Percentiles rank a stretch among this genome's conserved stretches.
These are phyloP conservation scores for Pseudomyrmex sp. DNA, from an alignment of 1,140 invertebrate species.

Conservation along the genomic window DNA sequence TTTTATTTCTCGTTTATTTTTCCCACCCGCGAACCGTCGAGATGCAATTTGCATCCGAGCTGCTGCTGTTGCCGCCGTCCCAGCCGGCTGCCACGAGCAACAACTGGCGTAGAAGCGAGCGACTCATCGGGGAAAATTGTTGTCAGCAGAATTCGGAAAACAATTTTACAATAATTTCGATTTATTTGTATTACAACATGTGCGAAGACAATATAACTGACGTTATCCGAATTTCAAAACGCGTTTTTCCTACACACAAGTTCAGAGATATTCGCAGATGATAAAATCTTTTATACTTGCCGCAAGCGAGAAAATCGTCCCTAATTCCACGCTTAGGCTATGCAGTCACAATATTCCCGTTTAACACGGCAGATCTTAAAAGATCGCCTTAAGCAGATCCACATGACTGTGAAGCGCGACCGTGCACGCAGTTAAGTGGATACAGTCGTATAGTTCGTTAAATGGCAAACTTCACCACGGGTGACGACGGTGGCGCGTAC, in stretches of 20 bases:
- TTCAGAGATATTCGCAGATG: background rate
- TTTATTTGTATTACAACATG: background rate
- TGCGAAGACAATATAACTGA: background rate
- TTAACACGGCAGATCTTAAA: slow-evolving; percentile 22
- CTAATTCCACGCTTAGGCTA: background rate
- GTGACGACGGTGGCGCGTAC: slow-evolving; percentile 71
- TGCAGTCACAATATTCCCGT: slow-evolving; percentile 24
- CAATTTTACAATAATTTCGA: slow-evolving; percentile 32
- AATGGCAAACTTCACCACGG: slow-evolving; percentile 67
- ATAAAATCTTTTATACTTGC: background rate
- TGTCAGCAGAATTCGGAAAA: slow-evolving; percentile 1
- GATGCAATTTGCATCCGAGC: slow-evolving; percentile 72
- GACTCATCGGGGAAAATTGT: slow-evolving; percentile 14
- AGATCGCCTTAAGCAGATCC: slow-evolving; percentile 15
- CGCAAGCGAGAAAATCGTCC: background rate
- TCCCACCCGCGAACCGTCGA: slow-evolving; percentile 52
- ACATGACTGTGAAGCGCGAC: slow-evolving; percentile 11
- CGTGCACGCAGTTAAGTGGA: slow-evolving; percentile 61
- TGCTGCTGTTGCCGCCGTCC: slow-evolving; percentile 53
- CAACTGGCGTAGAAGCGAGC: slow-evolving; percentile 41
- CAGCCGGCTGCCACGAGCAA: slow-evolving; percentile 59
- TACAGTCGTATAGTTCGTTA: slow-evolving; percentile 69
- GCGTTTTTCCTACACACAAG: background rate
- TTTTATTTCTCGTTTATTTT: slow-evolving; percentile 50
- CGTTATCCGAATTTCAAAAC: background rate